Evolutionary conservation across 2,113 vertebrate species (phyloP).

Genomic region (Tachuris rubrigastra): DNA sequence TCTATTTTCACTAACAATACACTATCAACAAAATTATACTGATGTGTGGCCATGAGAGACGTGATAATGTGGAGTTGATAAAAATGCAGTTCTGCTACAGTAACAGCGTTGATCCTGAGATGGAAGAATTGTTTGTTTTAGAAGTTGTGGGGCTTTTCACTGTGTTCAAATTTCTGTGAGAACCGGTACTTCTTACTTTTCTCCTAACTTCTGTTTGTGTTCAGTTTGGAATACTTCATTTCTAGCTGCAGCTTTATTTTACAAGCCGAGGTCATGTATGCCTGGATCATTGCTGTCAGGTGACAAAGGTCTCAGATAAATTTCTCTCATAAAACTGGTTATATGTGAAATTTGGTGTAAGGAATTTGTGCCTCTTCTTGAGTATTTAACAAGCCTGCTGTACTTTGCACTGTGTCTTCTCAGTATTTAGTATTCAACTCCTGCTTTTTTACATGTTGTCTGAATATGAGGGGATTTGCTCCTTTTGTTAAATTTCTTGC

Average conservation of each 20-base stretch:
- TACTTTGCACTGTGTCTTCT: not conserved
- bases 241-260: not conserved
- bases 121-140: not conserved
- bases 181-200: not conserved
- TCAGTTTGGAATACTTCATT: not conserved
- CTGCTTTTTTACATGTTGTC: not conserved
- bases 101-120: not conserved
- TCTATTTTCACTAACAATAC: not conserved
- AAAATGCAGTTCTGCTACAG: not conserved
- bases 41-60: not conserved
- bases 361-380: not conserved
- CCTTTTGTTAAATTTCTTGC: not conserved
- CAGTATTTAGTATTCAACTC: not conserved
- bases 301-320: not conserved
- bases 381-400: not conserved
- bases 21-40: slow-evolving; percentile 8
- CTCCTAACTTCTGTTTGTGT: not conserved
- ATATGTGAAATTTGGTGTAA: not conserved
- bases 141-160: not conserved
- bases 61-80: not conserved
- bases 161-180: not conserved
- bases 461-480: not conserved
- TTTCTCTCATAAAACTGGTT: not conserved
- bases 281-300: not conserved
- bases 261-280: not conserved